Base-by-base conservation (phyloP, 2,888 invertebrate species). In the Periphyllus acericola region DNA sequence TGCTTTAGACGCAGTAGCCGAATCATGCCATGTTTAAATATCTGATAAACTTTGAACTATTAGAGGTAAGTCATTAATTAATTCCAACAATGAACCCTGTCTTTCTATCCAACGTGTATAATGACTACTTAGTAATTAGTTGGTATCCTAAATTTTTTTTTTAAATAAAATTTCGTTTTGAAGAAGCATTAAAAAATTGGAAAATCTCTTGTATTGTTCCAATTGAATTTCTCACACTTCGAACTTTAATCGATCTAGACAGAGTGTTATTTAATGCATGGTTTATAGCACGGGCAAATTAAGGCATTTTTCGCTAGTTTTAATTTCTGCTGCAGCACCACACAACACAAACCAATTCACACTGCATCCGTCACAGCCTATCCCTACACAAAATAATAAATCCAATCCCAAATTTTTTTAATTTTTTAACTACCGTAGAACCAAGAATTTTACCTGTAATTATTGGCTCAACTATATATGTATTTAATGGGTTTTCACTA, bases 281-380 rank as follows among this genome's bases (percentile, higher is more conserved):
- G 72, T 87, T 89, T 76, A 52, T n/a, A 87, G 75, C 89, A 90
- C 11, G 89, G 89, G 68, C 60, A 88, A 29, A 72, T 60, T 19
- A 89, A 34, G 29, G 89, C 88, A 82, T 68, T 82, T 46, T 89
- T 86, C 52, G 89, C 80, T n/a, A 40, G 6, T 75, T n/a, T 21
- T 21, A 34, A 90, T 86, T 80, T 78, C 75, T 25, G 6, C 14
- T 21, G 89, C 89, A 34, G 89, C 89, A 66, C 89, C 89, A 68
- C 46, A n/a, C 11, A 66, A 32, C 82, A 89, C 88, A 71, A 89
- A 90, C 29, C 78, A 32, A 89, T 89, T 90, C 3, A 89, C 89
- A 76, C 85, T 85, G 75, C 89, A 89, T 25, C 90, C 88, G 85
- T 90, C 90, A 36, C 90, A 89, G 32, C 71, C 79, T 66, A 90